Base-by-base conservation (phyloP, 1,140 invertebrate genomes). In the Rhynchophorus ferrugineus region DNA sequence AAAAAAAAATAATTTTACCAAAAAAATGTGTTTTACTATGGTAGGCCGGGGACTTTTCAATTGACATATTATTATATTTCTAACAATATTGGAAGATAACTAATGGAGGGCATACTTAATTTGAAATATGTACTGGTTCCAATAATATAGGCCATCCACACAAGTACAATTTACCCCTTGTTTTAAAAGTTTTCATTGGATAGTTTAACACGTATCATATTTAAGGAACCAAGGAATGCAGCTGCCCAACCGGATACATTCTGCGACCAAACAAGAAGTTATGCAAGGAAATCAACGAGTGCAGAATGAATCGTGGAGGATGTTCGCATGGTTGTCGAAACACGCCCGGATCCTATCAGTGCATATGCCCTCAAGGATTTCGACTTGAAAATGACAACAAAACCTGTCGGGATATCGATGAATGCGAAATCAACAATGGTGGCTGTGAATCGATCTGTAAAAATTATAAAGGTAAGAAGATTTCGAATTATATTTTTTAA, bases 281-380 rank as follows among this genome's bases (percentile, higher is more conserved):
- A 18, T 77, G 75, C 56, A 56, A 71, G 60, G 84, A 88, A 69
- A 74, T 85, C 50, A 76, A 88, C 60, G 84, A 87, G 66, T 87
- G 85, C 66, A 59, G 61, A 5, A 61, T 69, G 2, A 73, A 76
- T 56, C 84, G 84, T 64, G 83, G 81, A 0, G 81, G 79, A 1
- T 87, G 84, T 64, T 76, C 76, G 33, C 78, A 81, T 56, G 68
- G 76, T 3, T 87, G 84, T 66, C 71, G 80, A 44, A 86, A 87
- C 61, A 77, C 78, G 7, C 74, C 78, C 9, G 84, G 84, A 22
- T 78, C 71, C 18, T 79, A 56, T 33, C 44, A 62, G 48, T 87
- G 76, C 43, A 19, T 49, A 3, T 83, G 81, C 68, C 81, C 78
- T 2, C 13, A 54, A 8, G 74, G 71, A 3, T 78, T 69, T 57